Evolutionary conservation across 2,888 invertebrate species (phyloP), one percentile per base, ranked within the genome.

Genomic region (Heliconius cydno): DNA sequence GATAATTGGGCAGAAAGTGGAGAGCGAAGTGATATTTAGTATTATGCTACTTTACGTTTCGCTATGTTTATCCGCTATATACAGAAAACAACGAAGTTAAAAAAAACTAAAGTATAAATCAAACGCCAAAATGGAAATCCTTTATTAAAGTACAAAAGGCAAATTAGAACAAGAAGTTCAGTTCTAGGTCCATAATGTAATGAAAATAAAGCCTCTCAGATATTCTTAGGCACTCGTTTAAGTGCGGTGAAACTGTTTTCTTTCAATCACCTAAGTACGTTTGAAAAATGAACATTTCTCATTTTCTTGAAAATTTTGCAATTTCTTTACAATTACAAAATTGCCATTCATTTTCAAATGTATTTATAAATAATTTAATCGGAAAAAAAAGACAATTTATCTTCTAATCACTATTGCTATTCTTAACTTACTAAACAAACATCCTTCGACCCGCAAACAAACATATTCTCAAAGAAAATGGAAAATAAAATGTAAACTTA

Each of bases 191-290:
- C 28, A 12, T 75, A 65, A 75, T 75, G 46, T 66, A 65, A 66
- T 75, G 66, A 66, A 75, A 75, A 75, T n/a, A 75, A 38, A 63
- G 25, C 63, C 19, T 41, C 65, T 75, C 28, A 28, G 65, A 75
- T 66, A 38, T 41, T 75, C 63, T 75, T 25, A 41, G 38, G 15
- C 68, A 70, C 70, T 70, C 41, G 25, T 9, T 66, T 30, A 75
- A 65, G 28, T 75, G 46, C 34, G 38, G 28, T 25, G 65, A 75
- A 19, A 41, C 46, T 75, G 65, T 46, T 75, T 75, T 75, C 75
- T 46, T 75, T 75, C 75, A 75, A 66, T 75, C 66, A 75, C 30
- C 7, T 66, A 46, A 66, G 65, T 66, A 57, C 30, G 63, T 63
- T 74, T 41, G 3, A 41, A 65, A 74, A 34, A 74, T 65, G 41